Evolutionary conservation across 1,140 invertebrate species (phyloP).

Genomic region (Polyergus mexicanus): DNA sequence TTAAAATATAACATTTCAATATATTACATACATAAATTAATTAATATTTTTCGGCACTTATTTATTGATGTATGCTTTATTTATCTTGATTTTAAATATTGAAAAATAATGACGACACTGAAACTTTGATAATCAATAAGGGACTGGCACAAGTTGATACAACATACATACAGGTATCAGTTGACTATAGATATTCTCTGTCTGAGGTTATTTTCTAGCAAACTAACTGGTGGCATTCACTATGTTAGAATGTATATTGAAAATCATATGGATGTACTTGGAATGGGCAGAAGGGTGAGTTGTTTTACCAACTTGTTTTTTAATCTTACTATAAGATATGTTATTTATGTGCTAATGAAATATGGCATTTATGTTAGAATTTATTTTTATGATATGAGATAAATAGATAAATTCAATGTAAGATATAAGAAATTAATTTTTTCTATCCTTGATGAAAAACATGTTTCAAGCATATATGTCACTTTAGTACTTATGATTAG

Average conservation of each 20-base stretch:
- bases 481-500: neutral
- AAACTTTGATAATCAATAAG: slow-evolving; percentile 79
- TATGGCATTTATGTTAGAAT: neutral
- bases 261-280: slow-evolving; percentile 84
- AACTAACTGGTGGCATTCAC: slow-evolving; percentile 24
- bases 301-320: slow-evolving; percentile 11
- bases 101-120: neutral
- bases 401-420: neutral
- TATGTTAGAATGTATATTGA: slow-evolving; percentile 82
- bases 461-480: neutral
- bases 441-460: neutral
- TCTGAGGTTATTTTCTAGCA: slow-evolving; percentile 60
- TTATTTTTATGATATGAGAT: neutral
- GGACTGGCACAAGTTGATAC: slow-evolving; percentile 81
- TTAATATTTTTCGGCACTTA: neutral
- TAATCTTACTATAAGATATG: neutral
- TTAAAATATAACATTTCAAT: slow-evolving; percentile 1
- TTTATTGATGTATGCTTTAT: slow-evolving; percentile 6
- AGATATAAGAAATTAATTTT: neutral
- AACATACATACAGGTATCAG: slow-evolving; percentile 76
- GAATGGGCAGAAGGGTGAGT: slow-evolving; percentile 82
- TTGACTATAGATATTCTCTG: slow-evolving; percentile 55
- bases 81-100: neutral
- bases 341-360: neutral
- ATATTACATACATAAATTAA: slow-evolving; percentile 24